phyloP scores from a whole-genome alignment of 2,797 vertebrate genomes.

The Lepus townsendii region DNA sequence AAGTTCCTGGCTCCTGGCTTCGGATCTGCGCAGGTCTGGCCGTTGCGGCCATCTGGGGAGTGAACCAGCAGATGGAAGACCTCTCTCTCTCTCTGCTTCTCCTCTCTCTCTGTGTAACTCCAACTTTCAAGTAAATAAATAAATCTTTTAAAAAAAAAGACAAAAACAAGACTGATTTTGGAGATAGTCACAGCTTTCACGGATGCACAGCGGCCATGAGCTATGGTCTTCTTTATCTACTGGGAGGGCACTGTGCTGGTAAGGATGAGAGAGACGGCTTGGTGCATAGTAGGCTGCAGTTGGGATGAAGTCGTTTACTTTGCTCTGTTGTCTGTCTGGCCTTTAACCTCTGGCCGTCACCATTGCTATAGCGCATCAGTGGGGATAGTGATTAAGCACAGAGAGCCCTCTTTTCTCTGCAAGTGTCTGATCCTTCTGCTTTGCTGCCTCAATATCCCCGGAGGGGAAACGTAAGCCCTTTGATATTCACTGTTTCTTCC shows the following conservation, averaged over 20 bases:
- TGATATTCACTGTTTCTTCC: background rate
- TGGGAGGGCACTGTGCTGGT: background rate
- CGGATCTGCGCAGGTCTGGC: no score
- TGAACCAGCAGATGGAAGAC: no score
- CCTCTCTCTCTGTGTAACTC: no score
- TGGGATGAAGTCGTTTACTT: background rate
- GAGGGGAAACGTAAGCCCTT: background rate
- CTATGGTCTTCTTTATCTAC: background rate
- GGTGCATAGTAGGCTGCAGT: background rate
- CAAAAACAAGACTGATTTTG: background rate
- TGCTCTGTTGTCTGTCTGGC: background rate
- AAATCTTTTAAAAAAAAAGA: no score
- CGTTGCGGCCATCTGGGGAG: no score
- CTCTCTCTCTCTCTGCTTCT: no score
- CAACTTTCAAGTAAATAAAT: no score
- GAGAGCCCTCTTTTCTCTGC: background rate
- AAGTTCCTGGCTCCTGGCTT: no score
- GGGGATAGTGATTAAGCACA: background rate
- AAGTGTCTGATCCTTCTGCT: background rate
- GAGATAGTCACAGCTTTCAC: background rate
- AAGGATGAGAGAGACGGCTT: background rate
- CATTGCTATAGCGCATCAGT: background rate
- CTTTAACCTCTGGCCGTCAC: constrained; percentile 10
- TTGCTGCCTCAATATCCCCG: background rate
- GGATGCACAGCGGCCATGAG: background rate